Percentiles rank a stretch among this genome's conserved stretches.
Conservation (phyloP, 2,888 invertebrate species). For the Tryphoninae sp. region DNA sequence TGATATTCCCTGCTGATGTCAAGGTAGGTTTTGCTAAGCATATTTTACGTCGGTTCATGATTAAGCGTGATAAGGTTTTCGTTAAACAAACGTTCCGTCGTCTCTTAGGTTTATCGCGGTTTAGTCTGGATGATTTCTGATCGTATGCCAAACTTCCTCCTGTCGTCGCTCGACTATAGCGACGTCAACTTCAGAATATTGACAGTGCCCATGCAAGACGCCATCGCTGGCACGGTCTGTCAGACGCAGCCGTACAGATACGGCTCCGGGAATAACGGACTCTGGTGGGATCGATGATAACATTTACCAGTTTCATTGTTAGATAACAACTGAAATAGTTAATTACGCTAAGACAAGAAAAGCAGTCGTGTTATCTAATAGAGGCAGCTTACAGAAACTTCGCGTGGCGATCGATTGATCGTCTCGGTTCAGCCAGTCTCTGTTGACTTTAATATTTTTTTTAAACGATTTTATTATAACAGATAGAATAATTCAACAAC, state of each 20-base stretch:
- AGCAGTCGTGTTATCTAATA: neutral
- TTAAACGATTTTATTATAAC: neutral
- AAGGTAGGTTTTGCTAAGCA: constrained; percentile 82
- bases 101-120: constrained; percentile 83
- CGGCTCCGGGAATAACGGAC: constrained; percentile 68
- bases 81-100: neutral
- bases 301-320: neutral
- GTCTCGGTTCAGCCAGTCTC: constrained; percentile 20
- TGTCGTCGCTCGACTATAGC: constrained; percentile 86
- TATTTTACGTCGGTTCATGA: too few species aligned
- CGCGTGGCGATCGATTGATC: neutral
- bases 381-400: constrained; percentile 5
- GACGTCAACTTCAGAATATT: constrained; percentile 91
- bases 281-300: constrained; percentile 76
- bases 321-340: constrained; percentile 5
- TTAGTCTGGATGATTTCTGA: constrained; percentile 91
- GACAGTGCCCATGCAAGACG: constrained; percentile 86
- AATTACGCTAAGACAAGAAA: constrained; percentile 27
- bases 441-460: constrained; percentile 10
- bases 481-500: neutral
- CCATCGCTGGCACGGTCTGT: constrained; percentile 89
- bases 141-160: constrained; percentile 90
- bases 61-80: neutral
- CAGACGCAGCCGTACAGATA: constrained; percentile 80
- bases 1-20: constrained; percentile 91